Evolutionary conservation across 2,797 vertebrate genomes (phyloP).

Genomic region (Sphenopsis melanotis): DNA sequence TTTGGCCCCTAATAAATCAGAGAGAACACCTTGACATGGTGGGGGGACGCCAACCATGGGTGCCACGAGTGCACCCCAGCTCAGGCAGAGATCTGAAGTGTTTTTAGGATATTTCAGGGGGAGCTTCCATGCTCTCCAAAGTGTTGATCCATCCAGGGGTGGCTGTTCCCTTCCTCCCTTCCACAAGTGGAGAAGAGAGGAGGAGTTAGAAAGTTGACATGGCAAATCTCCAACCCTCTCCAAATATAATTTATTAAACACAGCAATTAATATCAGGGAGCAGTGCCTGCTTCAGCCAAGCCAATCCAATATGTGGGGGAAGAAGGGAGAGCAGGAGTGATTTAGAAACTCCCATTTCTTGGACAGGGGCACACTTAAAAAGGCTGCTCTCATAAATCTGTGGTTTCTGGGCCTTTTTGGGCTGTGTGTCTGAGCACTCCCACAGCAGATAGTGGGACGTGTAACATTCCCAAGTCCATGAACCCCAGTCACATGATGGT

Average conservation of each 20-base stretch:
- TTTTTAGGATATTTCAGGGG: neutral
- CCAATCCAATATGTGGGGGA: neutral
- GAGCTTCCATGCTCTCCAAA: neutral
- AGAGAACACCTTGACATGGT: rapidly evolving
- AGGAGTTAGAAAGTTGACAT: neutral
- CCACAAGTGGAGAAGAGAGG: neutral
- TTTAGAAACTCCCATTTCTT: conserved; percentile 4
- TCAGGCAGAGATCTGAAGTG: neutral
- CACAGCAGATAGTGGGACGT: conserved; percentile 34
- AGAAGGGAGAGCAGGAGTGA: neutral
- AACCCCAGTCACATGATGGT: conserved; percentile 36
- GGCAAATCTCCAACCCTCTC: conserved; percentile 10
- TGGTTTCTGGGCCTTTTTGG: conserved; percentile 29
- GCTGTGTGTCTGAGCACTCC: conserved; percentile 5
- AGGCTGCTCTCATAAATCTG: conserved; percentile 38
- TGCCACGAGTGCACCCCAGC: neutral
- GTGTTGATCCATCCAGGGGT: neutral
- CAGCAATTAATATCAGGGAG: neutral
- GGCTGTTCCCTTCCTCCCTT: neutral
- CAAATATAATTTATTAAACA: neutral
- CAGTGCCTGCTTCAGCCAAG: neutral
- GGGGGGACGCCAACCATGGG: neutral
- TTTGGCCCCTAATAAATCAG: neutral
- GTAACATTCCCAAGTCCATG: conserved; percentile 55
- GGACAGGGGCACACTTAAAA: conserved; percentile 13